phyloP scores from a whole-genome alignment of 2,113 vertebrate species.

The Lophius piscatorius region DNA sequence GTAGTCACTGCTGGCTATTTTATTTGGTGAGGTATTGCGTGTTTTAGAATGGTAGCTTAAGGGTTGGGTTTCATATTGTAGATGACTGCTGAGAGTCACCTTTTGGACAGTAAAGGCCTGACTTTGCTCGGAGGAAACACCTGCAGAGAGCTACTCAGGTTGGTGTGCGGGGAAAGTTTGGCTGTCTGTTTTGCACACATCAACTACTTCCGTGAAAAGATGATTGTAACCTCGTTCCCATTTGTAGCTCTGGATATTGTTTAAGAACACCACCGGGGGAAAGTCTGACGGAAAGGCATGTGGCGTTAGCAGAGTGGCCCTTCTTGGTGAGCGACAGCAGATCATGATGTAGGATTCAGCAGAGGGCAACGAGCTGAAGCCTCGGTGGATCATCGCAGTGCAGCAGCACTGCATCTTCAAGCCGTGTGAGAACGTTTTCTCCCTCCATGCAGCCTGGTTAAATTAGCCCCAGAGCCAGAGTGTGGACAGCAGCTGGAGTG shows the following conservation, averaged over 20 bases:
- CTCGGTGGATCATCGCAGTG: slow-evolving; percentile 22
- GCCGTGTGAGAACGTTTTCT: slow-evolving; percentile 70
- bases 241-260: slow-evolving; percentile 59
- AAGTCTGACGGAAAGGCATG: slow-evolving; percentile 25
- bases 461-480: slow-evolving; percentile 76
- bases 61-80: slow-evolving; percentile 43
- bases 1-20: too few relatives aligned
- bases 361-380: slow-evolving; percentile 26
- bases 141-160: slow-evolving; percentile 64
- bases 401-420: slow-evolving; percentile 26
- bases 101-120: slow-evolving; percentile 43
- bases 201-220: slow-evolving; percentile 46
- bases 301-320: slow-evolving; percentile 3
- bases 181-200: slow-evolving; percentile 45
- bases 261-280: slow-evolving; percentile 29
- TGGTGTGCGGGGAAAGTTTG: slow-evolving; percentile 23
- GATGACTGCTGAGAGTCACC: slow-evolving; percentile 52
- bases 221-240: slow-evolving; percentile 39
- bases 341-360: slow-evolving; percentile 33
- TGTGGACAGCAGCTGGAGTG: slow-evolving; percentile 80
- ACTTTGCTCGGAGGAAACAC: slow-evolving; percentile 70
- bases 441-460: slow-evolving; percentile 71
- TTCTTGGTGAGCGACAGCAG: slow-evolving; percentile 21
- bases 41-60: slow-evolving; percentile 56
- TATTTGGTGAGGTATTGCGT: slow-evolving; percentile 36